Evolutionary conservation across 2,113 vertebrate species (phyloP), one percentile per base, ranked within the genome.

Genomic region (Hippocampus barbouri): DNA sequence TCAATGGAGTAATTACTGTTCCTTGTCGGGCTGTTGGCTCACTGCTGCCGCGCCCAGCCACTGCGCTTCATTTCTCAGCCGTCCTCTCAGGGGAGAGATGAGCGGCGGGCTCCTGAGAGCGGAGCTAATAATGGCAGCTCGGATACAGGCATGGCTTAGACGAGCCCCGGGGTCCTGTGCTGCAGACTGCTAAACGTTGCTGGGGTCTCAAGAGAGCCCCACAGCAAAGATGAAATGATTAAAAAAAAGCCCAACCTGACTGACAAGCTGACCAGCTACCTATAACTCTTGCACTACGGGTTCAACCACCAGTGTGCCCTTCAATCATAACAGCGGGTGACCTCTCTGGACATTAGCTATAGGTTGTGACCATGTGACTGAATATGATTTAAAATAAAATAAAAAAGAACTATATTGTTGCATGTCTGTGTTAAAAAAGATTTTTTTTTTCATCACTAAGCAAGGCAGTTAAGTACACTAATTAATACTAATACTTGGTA

Each of bases 1-100:
- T 99, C 97, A 99, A 98, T 98, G 95, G 95, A 98, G 96, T 97
- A 98, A 99, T 99, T 99, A 99, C 96, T 95, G 96, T 95, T 96
- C 94, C 93, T 94, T 92, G 92, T 94, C 94, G 93, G 80, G 93
- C 94, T 94, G 85, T 90, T 89, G 93, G 93, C 90, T 89, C 89
- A 79, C 75, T 74, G 76, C 84, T 83, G 83, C 86, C 70, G 82
- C 79, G 85, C 88, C 85, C 74, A 84, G 91, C 92, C 91, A 93
- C 94, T 89, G 86, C 88, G 94, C 93, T 96, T 96, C 97, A 98
- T 98, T 96, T 98, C 96, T 96, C 96, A 97, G 88, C 84, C 75
- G 90, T 84, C 79, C 92, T 97, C 95, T 95, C 94, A 70, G 83
- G 96, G 96, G 96, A 94, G 92, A 94, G 94, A 96, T 95, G 93